Evolutionary conservation across 2,113 vertebrate species (phyloP).

Genomic region (Onychorhynchus coronatus): DNA sequence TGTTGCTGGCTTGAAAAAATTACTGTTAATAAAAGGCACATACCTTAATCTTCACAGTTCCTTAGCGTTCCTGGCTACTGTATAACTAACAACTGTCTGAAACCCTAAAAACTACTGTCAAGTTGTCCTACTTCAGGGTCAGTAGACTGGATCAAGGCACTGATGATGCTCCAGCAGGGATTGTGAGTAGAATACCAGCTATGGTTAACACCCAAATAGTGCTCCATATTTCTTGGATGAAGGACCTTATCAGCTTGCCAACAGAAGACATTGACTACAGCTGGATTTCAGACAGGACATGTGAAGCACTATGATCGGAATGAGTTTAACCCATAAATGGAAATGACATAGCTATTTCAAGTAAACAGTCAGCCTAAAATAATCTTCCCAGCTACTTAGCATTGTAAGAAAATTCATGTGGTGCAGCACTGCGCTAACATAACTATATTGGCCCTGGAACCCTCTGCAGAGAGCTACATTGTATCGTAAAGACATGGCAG

Average conservation of each 20-base stretch:
- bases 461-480: not conserved
- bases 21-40: not conserved
- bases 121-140: not conserved
- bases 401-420: not conserved
- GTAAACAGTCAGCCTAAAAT: not conserved
- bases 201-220: not conserved
- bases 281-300: not conserved
- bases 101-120: not conserved
- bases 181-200: not conserved
- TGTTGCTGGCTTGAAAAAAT: not conserved
- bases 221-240: not conserved
- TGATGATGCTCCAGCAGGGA: fast-evolving
- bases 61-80: not conserved
- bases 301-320: not conserved
- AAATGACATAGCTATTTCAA: not conserved
- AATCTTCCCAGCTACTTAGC: not conserved
- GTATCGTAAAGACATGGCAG: not conserved
- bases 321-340: not conserved
- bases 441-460: not conserved
- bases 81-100: not conserved
- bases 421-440: not conserved
- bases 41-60: not conserved
- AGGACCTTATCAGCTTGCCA: not conserved
- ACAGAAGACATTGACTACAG: not conserved
- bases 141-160: not conserved